Conservation (phyloP, 2,797 vertebrate genomes). For the Apodemus agrarius region DNA sequence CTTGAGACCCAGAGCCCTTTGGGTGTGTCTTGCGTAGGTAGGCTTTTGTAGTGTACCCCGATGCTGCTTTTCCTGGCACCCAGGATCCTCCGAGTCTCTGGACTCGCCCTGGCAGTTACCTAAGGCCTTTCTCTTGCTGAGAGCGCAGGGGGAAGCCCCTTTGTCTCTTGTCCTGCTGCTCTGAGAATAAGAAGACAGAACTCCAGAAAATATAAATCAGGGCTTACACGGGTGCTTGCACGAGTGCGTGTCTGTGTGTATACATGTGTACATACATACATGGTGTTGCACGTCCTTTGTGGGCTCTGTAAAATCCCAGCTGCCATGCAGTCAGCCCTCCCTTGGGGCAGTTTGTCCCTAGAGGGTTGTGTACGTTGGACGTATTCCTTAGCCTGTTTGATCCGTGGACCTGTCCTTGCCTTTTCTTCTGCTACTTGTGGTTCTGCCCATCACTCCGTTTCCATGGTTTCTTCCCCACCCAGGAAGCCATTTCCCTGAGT, state of each 20-base stretch:
- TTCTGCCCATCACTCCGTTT: not conserved
- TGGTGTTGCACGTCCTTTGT: no score
- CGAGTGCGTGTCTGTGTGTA: no score
- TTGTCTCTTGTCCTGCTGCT: not conserved
- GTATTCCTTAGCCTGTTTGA: not conserved
- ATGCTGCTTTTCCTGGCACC: not conserved
- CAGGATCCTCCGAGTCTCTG: not conserved
- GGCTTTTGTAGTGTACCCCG: not conserved
- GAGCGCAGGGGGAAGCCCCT: not conserved
- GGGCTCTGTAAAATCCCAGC: not conserved
- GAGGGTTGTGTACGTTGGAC: not conserved
- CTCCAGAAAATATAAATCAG: not conserved
- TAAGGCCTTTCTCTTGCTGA: not conserved
- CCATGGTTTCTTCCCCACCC: not conserved
- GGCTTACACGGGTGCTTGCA: fast-evolving
- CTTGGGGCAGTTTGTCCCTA: not conserved
- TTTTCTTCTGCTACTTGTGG: not conserved
- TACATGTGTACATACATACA: not conserved
- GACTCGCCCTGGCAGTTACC: not conserved
- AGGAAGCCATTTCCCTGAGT: not conserved
- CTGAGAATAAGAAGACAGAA: not conserved
- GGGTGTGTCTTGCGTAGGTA: not conserved
- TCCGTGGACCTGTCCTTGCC: not conserved
- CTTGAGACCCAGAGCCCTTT: not conserved
- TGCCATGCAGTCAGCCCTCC: not conserved